Evolutionary conservation across 2,888 invertebrate genomes (phyloP), one percentile per base, ranked within the genome.

Genomic region (Teleiodes luculella): DNA sequence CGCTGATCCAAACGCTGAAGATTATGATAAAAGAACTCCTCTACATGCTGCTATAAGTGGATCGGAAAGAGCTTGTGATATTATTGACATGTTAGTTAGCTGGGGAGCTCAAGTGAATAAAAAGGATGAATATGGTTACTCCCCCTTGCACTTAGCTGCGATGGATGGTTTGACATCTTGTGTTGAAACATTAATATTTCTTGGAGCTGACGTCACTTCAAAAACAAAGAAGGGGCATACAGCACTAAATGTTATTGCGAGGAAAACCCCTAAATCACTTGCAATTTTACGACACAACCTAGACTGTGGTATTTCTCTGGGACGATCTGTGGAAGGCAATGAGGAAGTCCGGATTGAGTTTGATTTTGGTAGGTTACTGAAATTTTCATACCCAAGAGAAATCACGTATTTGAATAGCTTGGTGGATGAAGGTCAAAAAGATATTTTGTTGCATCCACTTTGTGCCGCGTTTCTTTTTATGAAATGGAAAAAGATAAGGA

Each of bases 401-500:
- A 96, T 96, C 16, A 95, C 95, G 59, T 96, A 96, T 78, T 85
- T 97, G 54, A 96, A 96, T 67, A 96, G 95, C 28, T 94, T 96
- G 67, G 94, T 97, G 20, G 95, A 96, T 71, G 96, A 96, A 81
- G 96, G 96, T 0, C 96, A 96, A 74, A 96, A 96, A 75, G 95
- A 96, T 68, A 94, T 97, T 61, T 83, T 97, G 43, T 91, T 95
- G 63, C 97, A 97, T 87, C 97, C 97, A 0, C 80, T 97, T 1
- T 96, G 96, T 74, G 95, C 96, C 10, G 96, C 96, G 0, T 97
- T 97, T 80, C 86, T 97, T 6, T 94, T 96, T 78, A 92, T 97
- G 70, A 97, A 97, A 74, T 97, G 97, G 97, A 94, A 95, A 63
- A 96, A 96, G 80, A 96, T 97, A 67, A 91, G 96, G 55, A 96